Conservation (phyloP, 2,888 invertebrate genomes). For the Acleris laterana region DNA sequence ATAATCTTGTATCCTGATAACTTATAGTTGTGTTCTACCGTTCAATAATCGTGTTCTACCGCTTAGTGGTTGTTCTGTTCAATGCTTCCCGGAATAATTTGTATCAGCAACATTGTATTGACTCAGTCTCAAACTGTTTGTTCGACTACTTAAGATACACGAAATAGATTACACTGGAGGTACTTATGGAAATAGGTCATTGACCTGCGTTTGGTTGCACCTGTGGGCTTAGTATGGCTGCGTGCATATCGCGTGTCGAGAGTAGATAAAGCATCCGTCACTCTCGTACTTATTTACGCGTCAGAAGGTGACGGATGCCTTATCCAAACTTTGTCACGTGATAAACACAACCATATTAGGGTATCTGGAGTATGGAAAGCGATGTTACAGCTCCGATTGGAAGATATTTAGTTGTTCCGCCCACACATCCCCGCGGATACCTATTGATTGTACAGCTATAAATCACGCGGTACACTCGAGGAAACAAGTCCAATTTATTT, state of each 20-base stretch:
- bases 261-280: too few relatives aligned
- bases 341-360: too few relatives aligned
- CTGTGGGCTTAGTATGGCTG: too few relatives aligned
- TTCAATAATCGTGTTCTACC: too few relatives aligned
- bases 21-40: too few relatives aligned
- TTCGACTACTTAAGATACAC: neutral
- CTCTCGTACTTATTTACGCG: too few relatives aligned
- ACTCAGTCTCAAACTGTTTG: neutral
- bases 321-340: too few relatives aligned
- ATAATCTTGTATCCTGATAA: too few relatives aligned
- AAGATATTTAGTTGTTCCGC: conserved; percentile 56
- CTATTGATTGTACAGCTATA: conserved; percentile 64
- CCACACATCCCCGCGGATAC: conserved; percentile 56
- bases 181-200: neutral
- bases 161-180: neutral
- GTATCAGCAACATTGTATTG: conserved; percentile 1
- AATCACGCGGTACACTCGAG: conserved; percentile 57
- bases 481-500: conserved; percentile 56
- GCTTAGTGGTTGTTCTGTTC: neutral
- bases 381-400: conserved; percentile 51
- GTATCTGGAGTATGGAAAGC: neutral
- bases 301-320: too few relatives aligned
- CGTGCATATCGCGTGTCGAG: too few relatives aligned
- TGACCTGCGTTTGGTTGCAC: neutral
- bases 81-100: neutral